Conservation (phyloP, 1,140 invertebrate species). For the Zaprionus davidi region DNA sequence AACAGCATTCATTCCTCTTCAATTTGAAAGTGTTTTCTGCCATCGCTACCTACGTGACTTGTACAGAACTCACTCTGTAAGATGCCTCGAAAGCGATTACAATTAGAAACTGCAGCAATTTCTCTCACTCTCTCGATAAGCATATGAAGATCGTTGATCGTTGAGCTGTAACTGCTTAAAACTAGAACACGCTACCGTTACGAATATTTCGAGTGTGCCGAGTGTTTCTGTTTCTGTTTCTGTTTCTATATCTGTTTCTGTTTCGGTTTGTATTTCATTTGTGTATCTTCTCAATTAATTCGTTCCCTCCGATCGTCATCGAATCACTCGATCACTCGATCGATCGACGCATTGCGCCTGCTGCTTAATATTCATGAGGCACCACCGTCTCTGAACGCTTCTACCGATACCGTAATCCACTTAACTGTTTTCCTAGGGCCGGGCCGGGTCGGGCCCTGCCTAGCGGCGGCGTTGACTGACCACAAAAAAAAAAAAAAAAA, state of each 20-base stretch:
- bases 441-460: constrained; percentile 31
- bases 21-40: neutral
- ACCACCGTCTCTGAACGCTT: constrained; percentile 29
- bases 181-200: constrained; percentile 77
- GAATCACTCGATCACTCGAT: constrained; percentile 43
- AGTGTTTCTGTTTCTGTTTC: neutral
- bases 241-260: too few relatives aligned
- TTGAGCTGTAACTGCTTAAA: constrained; percentile 46
- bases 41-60: constrained; percentile 24
- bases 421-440: constrained; percentile 69
- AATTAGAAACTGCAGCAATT: constrained; percentile 36
- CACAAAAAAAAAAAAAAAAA: neutral
- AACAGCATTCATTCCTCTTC: neutral
- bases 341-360: constrained; percentile 15
- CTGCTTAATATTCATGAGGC: constrained; percentile 72
- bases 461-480: constrained; percentile 14
- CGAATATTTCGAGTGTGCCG: constrained; percentile 12
- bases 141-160: constrained; percentile 12
- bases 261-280: constrained; percentile 27
- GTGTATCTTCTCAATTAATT: constrained; percentile 42
- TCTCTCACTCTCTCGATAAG: constrained; percentile 1
- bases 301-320: constrained; percentile 1
- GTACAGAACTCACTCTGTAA: neutral
- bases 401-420: constrained; percentile 76
- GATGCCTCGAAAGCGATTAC: constrained; percentile 18